Evolutionary conservation across 2,797 vertebrate genomes (phyloP).

Genomic region (Hoplostethus atlanticus): DNA sequence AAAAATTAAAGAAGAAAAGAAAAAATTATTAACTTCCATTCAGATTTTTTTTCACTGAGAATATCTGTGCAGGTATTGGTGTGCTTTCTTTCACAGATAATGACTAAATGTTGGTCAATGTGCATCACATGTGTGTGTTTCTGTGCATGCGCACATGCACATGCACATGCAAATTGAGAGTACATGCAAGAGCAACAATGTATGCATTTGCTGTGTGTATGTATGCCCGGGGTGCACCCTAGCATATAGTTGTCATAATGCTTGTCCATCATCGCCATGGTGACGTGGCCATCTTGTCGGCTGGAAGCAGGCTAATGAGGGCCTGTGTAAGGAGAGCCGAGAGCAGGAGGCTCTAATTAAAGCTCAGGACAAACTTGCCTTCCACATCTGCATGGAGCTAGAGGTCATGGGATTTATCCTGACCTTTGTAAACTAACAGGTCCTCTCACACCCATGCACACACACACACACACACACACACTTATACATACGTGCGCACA

Average conservation of each 20-base stretch:
- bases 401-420: conserved; percentile 53
- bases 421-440: conserved; percentile 74
- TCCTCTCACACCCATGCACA: conserved; percentile 31
- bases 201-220: conserved; percentile 46
- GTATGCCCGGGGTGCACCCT: conserved; percentile 37
- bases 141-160: conserved; percentile 53
- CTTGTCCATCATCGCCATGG: conserved; percentile 58
- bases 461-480: conserved; percentile 27
- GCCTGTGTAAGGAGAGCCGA: conserved; percentile 25
- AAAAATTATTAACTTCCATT: conserved; percentile 38
- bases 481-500: conserved; percentile 16
- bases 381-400: conserved; percentile 52
- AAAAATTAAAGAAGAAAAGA: conserved; percentile 50
- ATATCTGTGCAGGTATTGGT: conserved; percentile 78
- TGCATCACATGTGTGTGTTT: conserved; percentile 37
- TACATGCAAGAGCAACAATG: conserved; percentile 57
- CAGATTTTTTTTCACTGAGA: conserved; percentile 73
- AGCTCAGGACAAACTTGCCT: conserved; percentile 55
- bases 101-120: conserved; percentile 58
- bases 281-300: conserved; percentile 56
- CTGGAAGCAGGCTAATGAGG: conserved; percentile 58
- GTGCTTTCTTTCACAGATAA: conserved; percentile 79
- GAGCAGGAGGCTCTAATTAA: conserved; percentile 53
- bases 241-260: conserved; percentile 51
- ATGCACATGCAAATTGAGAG: conserved; percentile 72